These are phyloP conservation scores for Colaptes auratus DNA, from an alignment of 2,113 vertebrate genomes.

Conservation along the genomic window DNA sequence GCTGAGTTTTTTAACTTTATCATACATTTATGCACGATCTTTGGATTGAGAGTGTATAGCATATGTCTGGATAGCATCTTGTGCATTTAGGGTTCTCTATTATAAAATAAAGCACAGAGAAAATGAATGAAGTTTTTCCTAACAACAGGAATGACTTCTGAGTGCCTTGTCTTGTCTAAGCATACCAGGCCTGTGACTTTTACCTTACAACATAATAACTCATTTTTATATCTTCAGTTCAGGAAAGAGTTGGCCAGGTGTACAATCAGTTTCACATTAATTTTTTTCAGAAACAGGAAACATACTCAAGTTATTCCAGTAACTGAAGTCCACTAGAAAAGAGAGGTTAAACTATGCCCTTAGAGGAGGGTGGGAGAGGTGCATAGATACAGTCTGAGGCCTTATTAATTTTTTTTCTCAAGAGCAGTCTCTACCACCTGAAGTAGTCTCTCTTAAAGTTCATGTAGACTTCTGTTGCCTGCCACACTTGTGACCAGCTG, in stretches of 20 bases:
- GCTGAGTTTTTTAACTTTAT: neutral
- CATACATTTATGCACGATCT: neutral
- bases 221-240: neutral
- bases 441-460: neutral
- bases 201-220: neutral
- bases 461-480: neutral
- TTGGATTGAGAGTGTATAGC: neutral
- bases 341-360: neutral
- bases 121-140: neutral
- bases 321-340: neutral
- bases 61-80: neutral
- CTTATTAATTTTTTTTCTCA: neutral
- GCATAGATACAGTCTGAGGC: neutral
- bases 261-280: neutral
- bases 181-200: neutral
- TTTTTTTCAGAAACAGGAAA: neutral
- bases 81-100: neutral
- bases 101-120: neutral
- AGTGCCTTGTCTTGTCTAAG: neutral
- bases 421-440: neutral
- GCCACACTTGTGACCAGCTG: neutral
- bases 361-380: neutral
- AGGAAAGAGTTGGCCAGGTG: neutral
- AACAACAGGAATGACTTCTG: neutral
- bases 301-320: neutral